Conservation (phyloP, 1,140 invertebrate species). For the Macrocentrus cingulum region DNA sequence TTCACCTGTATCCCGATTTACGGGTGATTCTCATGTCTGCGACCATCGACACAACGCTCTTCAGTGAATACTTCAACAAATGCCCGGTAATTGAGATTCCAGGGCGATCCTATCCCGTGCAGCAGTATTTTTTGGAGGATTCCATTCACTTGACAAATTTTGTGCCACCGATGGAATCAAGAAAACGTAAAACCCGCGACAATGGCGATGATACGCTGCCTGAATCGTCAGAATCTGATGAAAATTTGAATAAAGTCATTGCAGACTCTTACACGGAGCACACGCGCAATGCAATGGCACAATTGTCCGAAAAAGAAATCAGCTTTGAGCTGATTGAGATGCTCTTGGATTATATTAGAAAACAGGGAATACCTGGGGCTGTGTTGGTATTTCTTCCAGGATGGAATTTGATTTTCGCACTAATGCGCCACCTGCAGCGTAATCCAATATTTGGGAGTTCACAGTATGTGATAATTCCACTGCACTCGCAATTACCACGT, state of each 20-base stretch:
- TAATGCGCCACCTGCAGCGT: constrained; percentile 82
- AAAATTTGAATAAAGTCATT: constrained; percentile 74
- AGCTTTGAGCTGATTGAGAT: constrained; percentile 90
- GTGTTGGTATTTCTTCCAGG: constrained; percentile 91
- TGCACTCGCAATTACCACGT: constrained; percentile 88
- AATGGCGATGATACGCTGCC: constrained; percentile 66
- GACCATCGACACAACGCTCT: constrained; percentile 89
- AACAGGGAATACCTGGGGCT: constrained; percentile 75
- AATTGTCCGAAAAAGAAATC: constrained; percentile 85
- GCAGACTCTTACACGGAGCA: constrained; percentile 51
- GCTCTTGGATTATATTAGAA: constrained; percentile 75
- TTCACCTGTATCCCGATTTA: constrained; percentile 85
- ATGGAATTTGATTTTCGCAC: constrained; percentile 91
- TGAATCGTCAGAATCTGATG: constrained; percentile 70
- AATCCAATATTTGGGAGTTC: constrained; percentile 74
- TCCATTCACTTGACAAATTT: constrained; percentile 82
- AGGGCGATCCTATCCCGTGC: constrained; percentile 78
- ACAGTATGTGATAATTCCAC: constrained; percentile 74
- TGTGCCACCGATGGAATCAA: constrained; percentile 69
- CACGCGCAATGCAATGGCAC: constrained; percentile 72
- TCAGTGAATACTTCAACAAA: constrained; percentile 87
- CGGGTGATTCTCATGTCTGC: constrained; percentile 97
- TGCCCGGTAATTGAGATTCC: constrained; percentile 82
- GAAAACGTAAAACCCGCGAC: constrained; percentile 68
- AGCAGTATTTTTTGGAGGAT: constrained; percentile 90